Percentiles rank a stretch among this genome's conserved stretches.
phyloP scores from a whole-genome alignment of 2,888 invertebrate species.

The Andrena fulva region DNA sequence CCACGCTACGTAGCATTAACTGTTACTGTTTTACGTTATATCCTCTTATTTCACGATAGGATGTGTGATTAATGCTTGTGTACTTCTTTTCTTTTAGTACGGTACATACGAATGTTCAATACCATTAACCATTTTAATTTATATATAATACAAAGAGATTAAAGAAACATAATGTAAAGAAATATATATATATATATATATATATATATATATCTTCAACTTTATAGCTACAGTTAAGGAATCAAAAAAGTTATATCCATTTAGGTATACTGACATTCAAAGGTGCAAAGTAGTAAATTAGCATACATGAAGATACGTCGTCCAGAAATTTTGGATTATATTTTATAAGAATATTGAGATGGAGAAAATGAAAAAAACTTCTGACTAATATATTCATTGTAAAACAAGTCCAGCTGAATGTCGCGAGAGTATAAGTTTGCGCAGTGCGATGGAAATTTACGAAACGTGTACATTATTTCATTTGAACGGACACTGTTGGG shows the following conservation, averaged over 20 bases:
- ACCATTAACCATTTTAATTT: constrained; percentile 56
- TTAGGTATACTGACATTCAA: constrained; percentile 52
- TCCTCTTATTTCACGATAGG: constrained; percentile 42
- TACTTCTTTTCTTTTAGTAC: constrained; percentile 55
- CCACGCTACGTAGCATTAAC: constrained; percentile 19
- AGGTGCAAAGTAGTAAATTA: constrained; percentile 63
- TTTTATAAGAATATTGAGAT: constrained; percentile 72
- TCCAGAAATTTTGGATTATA: constrained; percentile 77
- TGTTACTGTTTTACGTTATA: constrained; percentile 43
- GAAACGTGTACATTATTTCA: constrained; percentile 41
- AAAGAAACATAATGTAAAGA: constrained; percentile 60
- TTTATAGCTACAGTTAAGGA: constrained; percentile 59
- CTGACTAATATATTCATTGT: constrained; percentile 51
- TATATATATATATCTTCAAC: constrained; percentile 38
- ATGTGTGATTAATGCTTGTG: constrained; percentile 58
- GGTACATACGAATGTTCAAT: constrained; percentile 50
- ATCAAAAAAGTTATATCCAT: constrained; percentile 63
- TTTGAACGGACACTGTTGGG: constrained; percentile 33
- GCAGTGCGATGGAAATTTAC: constrained; percentile 62
- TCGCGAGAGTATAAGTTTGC: constrained; percentile 59
- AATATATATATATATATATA: constrained; percentile 38
- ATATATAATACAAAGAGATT: constrained; percentile 51
- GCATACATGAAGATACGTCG: constrained; percentile 67
- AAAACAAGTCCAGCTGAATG: constrained; percentile 58
- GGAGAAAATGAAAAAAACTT: constrained; percentile 54